Evolutionary conservation across 2,888 invertebrate genomes (phyloP).

Genomic region (Meteorus colon): DNA sequence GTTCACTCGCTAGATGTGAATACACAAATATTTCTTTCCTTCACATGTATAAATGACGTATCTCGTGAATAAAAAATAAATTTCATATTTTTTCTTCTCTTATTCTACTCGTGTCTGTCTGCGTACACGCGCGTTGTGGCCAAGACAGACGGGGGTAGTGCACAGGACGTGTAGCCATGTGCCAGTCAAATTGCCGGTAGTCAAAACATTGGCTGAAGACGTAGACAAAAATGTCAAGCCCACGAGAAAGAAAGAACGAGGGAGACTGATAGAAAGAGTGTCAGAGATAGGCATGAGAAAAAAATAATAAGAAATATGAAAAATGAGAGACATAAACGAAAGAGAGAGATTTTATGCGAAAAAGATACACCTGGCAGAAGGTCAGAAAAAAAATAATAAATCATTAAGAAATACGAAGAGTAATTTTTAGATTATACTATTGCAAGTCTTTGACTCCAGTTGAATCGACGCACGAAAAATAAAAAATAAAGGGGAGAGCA

Average conservation of each 20-base stretch:
- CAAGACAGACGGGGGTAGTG: constrained; percentile 37
- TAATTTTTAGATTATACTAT: constrained; percentile 5
- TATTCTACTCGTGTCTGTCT: constrained; percentile 28
- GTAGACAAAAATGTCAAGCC: constrained; percentile 65
- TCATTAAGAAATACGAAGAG: neutral
- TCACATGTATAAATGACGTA: neutral
- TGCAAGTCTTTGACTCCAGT: neutral
- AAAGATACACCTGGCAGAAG: constrained; percentile 39
- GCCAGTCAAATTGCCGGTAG: constrained; percentile 55
- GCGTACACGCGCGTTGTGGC: constrained; percentile 40
- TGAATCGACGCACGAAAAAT: neutral
- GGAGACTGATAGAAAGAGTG: constrained; percentile 8
- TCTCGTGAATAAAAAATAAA: constrained; percentile 33
- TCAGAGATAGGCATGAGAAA: constrained; percentile 34
- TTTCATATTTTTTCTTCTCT: constrained; percentile 35
- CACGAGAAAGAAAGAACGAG: constrained; percentile 33
- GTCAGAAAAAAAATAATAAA: constrained; percentile 28
- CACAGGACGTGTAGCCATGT: constrained; percentile 33
- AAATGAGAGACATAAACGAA: constrained; percentile 27
- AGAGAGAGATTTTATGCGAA: constrained; percentile 9
- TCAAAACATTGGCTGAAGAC: constrained; percentile 68
- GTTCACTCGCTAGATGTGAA: neutral
- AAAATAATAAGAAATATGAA: constrained; percentile 31
- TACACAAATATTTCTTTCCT: neutral
- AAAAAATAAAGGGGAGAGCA: neutral